A percentile compares a stretch with the other conserved stretches of the same genome.
Conservation (phyloP, 2,113 vertebrate species). For the Zosterops lateralis region DNA sequence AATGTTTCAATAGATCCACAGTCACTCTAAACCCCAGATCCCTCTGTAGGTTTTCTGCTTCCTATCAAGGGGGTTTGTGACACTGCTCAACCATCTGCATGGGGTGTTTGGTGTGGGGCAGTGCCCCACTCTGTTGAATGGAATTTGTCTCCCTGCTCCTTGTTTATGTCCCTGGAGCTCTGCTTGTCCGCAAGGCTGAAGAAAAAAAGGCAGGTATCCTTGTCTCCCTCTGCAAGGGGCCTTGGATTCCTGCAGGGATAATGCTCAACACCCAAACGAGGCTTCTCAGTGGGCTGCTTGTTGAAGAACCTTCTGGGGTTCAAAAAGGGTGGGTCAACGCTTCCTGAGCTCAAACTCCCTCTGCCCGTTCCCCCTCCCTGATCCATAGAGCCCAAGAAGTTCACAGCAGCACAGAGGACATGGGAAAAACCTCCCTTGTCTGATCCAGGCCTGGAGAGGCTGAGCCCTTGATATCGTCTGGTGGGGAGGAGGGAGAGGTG, state of each 20-base stretch:
- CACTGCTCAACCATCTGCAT: not conserved
- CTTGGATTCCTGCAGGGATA: not conserved
- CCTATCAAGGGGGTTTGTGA: not conserved
- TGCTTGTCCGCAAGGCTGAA: not conserved
- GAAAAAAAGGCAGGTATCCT: not conserved
- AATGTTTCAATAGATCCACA: not conserved
- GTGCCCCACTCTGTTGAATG: not conserved
- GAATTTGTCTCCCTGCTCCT: not conserved
- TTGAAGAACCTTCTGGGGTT: not conserved
- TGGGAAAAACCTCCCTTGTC: not conserved
- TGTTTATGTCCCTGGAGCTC: not conserved
- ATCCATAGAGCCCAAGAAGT: not conserved
- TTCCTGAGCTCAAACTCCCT: not conserved
- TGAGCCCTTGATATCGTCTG: not conserved
- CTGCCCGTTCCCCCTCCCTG: not conserved
- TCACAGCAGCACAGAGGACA: not conserved
- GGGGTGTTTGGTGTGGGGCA: not conserved
- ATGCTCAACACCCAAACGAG: not conserved
- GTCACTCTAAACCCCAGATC: not conserved
- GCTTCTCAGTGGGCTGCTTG: not conserved
- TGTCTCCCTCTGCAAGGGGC: not conserved
- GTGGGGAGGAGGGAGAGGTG: not conserved
- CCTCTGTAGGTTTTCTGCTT: not conserved
- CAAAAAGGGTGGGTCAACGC: not conserved
- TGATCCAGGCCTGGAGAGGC: not conserved